A percentile compares a stretch with the other conserved stretches of the same genome.
These are phyloP conservation scores for Parochlus steinenii DNA, from an alignment of 2,888 invertebrate species.

Conservation along the genomic window DNA sequence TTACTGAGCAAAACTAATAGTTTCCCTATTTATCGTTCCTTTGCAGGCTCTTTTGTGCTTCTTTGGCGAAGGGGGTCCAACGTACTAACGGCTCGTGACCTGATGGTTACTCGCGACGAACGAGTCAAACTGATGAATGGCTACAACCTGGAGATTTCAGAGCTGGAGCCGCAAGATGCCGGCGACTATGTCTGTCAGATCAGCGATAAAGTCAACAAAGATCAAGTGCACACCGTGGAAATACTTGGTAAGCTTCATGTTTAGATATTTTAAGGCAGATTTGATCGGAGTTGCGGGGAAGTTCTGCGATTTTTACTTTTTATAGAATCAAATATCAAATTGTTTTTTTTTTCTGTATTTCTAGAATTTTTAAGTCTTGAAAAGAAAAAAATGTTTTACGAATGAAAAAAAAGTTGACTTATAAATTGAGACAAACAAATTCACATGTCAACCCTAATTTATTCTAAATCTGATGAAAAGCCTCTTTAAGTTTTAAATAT, in stretches of 20 bases:
- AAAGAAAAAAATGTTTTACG: constrained; percentile 6
- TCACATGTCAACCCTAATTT: no score
- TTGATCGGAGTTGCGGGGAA: no score
- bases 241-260: constrained; percentile 33
- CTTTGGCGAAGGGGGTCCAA: constrained; percentile 54
- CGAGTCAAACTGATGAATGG: constrained; percentile 51
- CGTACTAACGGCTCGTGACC: constrained; percentile 51
- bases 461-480: no score
- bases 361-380: not conserved
- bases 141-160: constrained; percentile 52
- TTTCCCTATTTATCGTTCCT: constrained; percentile 15
- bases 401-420: no score
- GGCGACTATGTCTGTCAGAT: constrained; percentile 60
- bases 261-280: not conserved
- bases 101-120: constrained; percentile 53
- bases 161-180: constrained; percentile 47
- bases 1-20: no score
- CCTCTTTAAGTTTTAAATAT: no score
- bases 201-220: constrained; percentile 46
- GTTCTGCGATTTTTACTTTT: no score
- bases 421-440: no score
- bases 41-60: constrained; percentile 49
- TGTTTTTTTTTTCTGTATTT: not conserved
- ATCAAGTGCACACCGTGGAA: constrained; percentile 56
- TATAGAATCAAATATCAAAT: not conserved